A percentile compares a stretch with the other conserved stretches of the same genome.
Conservation (phyloP, 2,797 vertebrate genomes). For the Ptychobarbus kaznakovi region DNA sequence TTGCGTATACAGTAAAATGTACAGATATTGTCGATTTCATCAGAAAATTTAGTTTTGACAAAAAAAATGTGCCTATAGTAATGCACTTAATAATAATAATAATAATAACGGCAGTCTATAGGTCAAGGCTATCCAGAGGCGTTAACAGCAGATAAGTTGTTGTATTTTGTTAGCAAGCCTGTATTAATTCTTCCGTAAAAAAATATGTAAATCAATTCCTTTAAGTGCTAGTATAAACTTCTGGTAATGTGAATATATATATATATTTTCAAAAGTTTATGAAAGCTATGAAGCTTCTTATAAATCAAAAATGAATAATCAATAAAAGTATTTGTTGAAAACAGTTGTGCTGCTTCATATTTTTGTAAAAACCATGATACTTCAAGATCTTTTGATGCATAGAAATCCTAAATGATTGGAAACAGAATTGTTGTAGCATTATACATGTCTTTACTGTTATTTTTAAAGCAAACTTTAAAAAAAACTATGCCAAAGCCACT, state of each 20-base stretch:
- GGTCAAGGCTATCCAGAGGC: not conserved
- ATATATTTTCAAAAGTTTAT: not conserved
- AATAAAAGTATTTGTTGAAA: not conserved
- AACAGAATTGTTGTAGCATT: not conserved
- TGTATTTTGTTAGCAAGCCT: not conserved
- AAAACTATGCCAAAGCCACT: not conserved
- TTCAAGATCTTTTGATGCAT: not conserved
- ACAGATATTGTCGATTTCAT: not conserved
- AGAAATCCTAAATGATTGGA: not conserved
- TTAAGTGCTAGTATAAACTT: not conserved
- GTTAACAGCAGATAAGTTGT: not conserved
- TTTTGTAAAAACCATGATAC: not conserved
- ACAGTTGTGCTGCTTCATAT: not conserved
- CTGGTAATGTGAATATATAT: not conserved
- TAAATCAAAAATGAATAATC: not conserved
- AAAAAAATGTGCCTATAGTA: not conserved
- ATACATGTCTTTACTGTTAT: not conserved
- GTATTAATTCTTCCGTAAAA: not conserved
- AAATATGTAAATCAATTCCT: not conserved
- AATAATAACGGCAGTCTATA: not conserved
- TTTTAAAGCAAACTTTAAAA: not conserved
- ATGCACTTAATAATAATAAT: not conserved
- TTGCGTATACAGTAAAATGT: not conserved
- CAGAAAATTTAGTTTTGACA: not conserved
- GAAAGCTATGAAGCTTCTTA: not conserved